Evolutionary conservation across 2,113 vertebrate genomes (phyloP).

Genomic region (Xiphias gladius): DNA sequence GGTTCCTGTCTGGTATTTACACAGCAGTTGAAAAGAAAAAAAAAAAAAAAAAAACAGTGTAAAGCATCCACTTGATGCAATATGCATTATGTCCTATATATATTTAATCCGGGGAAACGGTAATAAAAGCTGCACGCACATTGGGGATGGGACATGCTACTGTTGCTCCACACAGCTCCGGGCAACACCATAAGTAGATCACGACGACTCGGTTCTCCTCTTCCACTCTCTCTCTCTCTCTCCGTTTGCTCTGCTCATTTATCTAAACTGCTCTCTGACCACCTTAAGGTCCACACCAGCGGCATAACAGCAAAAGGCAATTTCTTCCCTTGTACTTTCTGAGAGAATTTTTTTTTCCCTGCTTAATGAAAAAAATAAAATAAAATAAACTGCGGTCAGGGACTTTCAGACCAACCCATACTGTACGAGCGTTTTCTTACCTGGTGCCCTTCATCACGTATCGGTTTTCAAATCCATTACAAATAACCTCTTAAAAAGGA

Average conservation of each 20-base stretch:
- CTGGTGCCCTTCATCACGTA: background rate
- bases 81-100: slow-evolving; percentile 51
- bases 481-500: background rate
- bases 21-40: slow-evolving; percentile 53
- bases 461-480: background rate
- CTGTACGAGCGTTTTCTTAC: background rate
- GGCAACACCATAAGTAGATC: background rate
- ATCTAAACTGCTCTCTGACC: background rate
- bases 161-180: slow-evolving; percentile 6
- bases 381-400: background rate
- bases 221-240: background rate
- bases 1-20: slow-evolving; percentile 49
- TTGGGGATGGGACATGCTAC: background rate
- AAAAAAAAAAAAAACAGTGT: no score
- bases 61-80: slow-evolving; percentile 50
- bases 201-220: background rate
- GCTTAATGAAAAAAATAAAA: background rate
- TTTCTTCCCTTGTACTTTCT: background rate
- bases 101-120: slow-evolving; percentile 43
- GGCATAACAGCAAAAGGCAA: background rate
- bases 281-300: background rate
- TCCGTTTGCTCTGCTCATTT: background rate
- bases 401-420: background rate
- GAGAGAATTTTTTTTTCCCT: background rate
- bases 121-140: slow-evolving; percentile 12